Percentiles rank a stretch among this genome's conserved stretches.
Evolutionary conservation across 2,888 invertebrate genomes (phyloP).

Genomic region (Anorthoa munda): DNA sequence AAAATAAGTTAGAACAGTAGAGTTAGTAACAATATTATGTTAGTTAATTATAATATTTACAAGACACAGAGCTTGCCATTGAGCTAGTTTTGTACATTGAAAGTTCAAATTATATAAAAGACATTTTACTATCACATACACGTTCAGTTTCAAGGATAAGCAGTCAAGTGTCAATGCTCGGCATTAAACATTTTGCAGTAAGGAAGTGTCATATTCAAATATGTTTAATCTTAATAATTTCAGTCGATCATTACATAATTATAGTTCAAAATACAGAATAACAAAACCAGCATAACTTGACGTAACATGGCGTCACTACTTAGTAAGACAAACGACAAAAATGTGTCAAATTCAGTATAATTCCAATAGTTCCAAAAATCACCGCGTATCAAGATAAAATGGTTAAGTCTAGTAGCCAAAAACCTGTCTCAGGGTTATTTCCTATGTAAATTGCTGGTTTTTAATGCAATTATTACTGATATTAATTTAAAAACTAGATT

Average conservation of each 20-base stretch:
- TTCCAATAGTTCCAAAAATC: conserved; percentile 6
- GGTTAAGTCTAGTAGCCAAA: not conserved
- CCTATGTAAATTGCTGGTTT: conserved; percentile 62
- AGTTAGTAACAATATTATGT: too few relatives aligned
- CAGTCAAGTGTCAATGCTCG: conserved; percentile 52
- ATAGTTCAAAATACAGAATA: conserved; percentile 24
- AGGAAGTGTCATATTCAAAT: conserved; percentile 54
- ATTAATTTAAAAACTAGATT: conserved; percentile 57
- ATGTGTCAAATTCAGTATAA: conserved; percentile 2
- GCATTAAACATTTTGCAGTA: conserved; percentile 32
- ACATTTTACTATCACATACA: conserved; percentile 10
- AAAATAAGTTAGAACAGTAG: too few relatives aligned
- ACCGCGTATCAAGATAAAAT: not conserved
- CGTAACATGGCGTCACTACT: not conserved
- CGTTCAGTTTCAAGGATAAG: conserved; percentile 38
- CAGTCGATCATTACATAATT: conserved; percentile 31
- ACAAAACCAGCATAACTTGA: conserved; percentile 4
- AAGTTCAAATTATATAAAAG: not conserved
- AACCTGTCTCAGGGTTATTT: conserved; percentile 60
- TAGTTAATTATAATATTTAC: too few relatives aligned
- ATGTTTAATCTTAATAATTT: conserved; percentile 26
- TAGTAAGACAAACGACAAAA: not conserved
- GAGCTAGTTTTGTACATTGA: not conserved
- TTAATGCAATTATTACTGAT: conserved; percentile 66
- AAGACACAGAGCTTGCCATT: too few relatives aligned